These are phyloP conservation scores for Poeciliopsis infans DNA, from an alignment of 2,797 vertebrate genomes.

Conservation along the genomic window DNA sequence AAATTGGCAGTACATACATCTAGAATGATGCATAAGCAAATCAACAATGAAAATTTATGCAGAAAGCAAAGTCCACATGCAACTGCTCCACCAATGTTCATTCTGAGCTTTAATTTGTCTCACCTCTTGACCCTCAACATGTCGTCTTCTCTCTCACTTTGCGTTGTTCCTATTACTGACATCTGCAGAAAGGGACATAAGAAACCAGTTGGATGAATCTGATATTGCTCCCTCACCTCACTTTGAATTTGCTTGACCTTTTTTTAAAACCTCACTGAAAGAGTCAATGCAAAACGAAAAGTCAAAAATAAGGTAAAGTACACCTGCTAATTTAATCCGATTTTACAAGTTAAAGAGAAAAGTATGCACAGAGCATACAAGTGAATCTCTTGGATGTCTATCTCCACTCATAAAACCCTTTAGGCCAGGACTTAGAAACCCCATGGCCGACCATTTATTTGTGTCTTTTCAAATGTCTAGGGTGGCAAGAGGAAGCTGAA, in stretches of 20 bases:
- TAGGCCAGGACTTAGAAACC: not conserved
- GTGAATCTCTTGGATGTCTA: not conserved
- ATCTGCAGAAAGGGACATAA: slow-evolving; percentile 50
- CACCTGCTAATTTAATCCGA: too few relatives aligned
- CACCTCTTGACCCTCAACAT: not conserved
- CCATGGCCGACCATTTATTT: too few relatives aligned
- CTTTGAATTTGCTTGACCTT: not conserved
- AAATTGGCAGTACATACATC: not conserved
- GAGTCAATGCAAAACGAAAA: not conserved
- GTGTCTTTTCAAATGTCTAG: not conserved
- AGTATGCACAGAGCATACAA: not conserved
- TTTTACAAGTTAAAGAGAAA: slow-evolving; percentile 1
- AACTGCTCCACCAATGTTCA: too few relatives aligned
- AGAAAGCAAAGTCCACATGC: too few relatives aligned
- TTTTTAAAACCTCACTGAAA: not conserved
- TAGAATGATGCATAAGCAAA: not conserved
- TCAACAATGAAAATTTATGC: not conserved
- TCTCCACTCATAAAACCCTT: not conserved
- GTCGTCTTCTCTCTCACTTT: not conserved
- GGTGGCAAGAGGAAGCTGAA: not conserved
- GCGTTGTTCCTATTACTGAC: not conserved
- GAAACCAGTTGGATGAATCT: slow-evolving; percentile 28
- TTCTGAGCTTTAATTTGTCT: too few relatives aligned
- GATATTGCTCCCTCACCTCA: slow-evolving; percentile 32
- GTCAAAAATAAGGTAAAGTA: not conserved